phyloP scores from a whole-genome alignment of 2,113 vertebrate genomes.

The Litocranius walleri region DNA sequence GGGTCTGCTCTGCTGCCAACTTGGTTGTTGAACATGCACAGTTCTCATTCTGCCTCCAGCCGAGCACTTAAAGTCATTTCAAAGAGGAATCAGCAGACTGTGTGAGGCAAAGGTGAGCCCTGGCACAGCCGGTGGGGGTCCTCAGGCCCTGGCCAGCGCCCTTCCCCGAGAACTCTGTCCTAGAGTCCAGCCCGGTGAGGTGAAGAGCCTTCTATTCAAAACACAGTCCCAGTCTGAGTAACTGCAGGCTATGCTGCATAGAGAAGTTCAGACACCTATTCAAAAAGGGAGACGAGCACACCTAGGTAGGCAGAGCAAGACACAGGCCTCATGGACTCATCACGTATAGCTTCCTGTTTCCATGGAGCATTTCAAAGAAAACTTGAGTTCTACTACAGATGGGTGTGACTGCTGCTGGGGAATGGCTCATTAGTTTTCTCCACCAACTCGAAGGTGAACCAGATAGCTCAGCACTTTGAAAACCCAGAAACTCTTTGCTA shows the following conservation, averaged over 20 bases:
- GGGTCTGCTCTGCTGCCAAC: neutral
- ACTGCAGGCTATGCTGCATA: neutral
- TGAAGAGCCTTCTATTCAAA: neutral
- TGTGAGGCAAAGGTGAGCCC: neutral
- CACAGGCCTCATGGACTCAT: neutral
- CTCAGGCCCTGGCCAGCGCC: fast-evolving
- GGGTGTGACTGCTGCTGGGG: neutral
- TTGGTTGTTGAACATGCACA: slow-evolving; percentile 15
- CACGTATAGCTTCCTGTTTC: neutral
- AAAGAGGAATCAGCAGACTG: neutral
- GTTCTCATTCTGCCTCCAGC: slow-evolving; percentile 10
- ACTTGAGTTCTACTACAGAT: neutral
- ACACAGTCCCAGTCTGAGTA: neutral
- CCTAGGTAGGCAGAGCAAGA: neutral
- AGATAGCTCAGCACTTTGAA: neutral
- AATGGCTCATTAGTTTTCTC: neutral
- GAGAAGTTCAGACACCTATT: neutral
- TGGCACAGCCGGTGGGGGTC: neutral
- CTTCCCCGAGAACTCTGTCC: fast-evolving
- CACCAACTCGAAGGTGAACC: neutral
- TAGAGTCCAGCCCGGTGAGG: neutral
- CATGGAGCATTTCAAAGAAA: neutral
- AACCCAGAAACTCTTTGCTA: neutral
- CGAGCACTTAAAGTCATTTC: neutral
- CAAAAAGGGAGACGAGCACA: neutral